Base-by-base conservation (phyloP, 2,797 vertebrate species). In the Tangara arthus region DNA sequence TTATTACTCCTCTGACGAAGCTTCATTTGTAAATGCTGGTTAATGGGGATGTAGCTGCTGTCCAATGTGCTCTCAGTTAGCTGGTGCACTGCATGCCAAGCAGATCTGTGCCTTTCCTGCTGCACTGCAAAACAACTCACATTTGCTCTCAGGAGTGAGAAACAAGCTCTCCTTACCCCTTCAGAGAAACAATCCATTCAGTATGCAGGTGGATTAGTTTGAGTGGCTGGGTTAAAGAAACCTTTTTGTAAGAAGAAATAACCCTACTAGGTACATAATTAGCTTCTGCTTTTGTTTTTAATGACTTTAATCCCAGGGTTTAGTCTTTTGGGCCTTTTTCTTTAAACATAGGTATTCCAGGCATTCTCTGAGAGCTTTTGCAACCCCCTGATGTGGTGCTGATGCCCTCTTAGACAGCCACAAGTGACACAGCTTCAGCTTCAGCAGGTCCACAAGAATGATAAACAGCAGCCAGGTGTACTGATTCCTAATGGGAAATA, bases 1-100 rank as follows among this genome's bases (percentile, higher is more conserved):
- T 96, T 81, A 53, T 95, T 85, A 69, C 52, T 87, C 55, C 82
- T 91, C 68, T 90, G 89, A 56, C 14, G 78, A 97, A 88, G 57
- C 53, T 82, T 85, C 65, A 53, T 82, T 91, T 95, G 81, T 92
- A 89, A 93, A 75, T 39, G 78, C 86, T 91, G 90, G 60, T 89
- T 95, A 81, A 72, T 64, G 71, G 80, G 63, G 88, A 82, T 44
- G 78, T 27, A 90, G 94, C 79, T 89, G 77, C 79, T 83, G 78
- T 35, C 93, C 63, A 34, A 6, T 14, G 28, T 27, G 66, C 77
- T 82, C 87, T 84, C 64, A 10, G 50, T 55, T 15, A 32, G 84
- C 47, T 22, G 73, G 35, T 30, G 71, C 66, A 63, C 34, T 44
- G 72, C 61, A 47, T 84, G 84, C 39, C 90, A 82, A 96, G 55